phyloP scores from a whole-genome alignment of 2,113 vertebrate species.

The Lophotis ruficrista region DNA sequence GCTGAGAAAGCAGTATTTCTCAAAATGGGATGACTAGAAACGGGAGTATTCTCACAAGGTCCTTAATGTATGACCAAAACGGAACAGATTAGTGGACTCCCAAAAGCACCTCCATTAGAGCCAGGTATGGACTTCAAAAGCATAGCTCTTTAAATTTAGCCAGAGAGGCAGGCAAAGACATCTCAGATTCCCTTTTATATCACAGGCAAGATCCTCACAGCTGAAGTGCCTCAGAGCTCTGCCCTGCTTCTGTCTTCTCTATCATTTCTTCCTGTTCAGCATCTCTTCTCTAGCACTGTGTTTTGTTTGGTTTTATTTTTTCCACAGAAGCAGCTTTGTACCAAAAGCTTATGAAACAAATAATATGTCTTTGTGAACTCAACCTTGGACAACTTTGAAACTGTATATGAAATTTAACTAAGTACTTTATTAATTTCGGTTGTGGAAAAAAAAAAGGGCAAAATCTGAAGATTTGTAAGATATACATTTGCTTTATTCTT shows the following conservation, averaged over 20 bases:
- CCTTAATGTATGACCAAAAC: background rate
- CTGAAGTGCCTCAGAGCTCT: conserved; percentile 36
- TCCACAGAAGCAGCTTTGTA: background rate
- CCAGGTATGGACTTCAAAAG: background rate
- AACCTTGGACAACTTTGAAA: background rate
- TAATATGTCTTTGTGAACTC: background rate
- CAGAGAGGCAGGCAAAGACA: background rate
- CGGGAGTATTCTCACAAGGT: background rate
- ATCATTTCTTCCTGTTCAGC: background rate
- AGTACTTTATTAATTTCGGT: background rate
- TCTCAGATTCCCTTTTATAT: background rate
- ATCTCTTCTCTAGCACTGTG: background rate
- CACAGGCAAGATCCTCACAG: background rate
- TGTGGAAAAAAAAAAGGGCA: background rate
- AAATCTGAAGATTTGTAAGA: background rate
- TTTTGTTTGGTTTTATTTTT: background rate
- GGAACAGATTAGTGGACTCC: background rate
- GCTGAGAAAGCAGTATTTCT: background rate
- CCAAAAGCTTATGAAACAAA: background rate
- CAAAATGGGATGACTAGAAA: background rate
- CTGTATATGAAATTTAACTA: background rate
- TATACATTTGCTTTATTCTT: background rate
- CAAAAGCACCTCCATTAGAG: background rate
- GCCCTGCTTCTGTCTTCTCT: conserved; percentile 34
- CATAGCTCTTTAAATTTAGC: background rate